Conservation (phyloP, 2,888 invertebrate species). For the Leucophenga maculata region DNA sequence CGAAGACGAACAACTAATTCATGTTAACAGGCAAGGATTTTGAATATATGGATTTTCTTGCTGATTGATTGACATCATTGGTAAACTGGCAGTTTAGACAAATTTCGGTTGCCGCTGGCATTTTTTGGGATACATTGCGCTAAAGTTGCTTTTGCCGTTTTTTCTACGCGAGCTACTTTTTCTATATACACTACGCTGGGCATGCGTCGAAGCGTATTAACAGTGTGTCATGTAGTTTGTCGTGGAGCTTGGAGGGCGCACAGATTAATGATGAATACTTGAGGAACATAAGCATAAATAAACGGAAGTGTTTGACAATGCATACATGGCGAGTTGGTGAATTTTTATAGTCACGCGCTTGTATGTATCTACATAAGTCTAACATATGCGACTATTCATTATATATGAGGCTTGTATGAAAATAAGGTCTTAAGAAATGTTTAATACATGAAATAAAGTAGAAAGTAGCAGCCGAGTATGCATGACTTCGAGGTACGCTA, state of each 20-base stretch:
- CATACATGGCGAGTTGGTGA: background rate
- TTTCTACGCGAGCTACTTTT: background rate
- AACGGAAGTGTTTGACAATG: too few relatives aligned
- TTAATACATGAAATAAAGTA: too few relatives aligned
- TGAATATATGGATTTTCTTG: constrained; percentile 2
- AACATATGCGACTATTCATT: background rate
- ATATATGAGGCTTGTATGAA: background rate
- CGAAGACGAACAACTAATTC: background rate
- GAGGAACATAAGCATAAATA: too few relatives aligned
- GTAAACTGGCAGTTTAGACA: constrained; percentile 47
- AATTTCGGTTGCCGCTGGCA: constrained; percentile 29
- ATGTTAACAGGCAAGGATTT: constrained; percentile 14
- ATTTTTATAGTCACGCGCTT: background rate
- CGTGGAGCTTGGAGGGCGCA: too few relatives aligned
- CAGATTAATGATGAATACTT: too few relatives aligned
- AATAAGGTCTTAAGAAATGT: too few relatives aligned
- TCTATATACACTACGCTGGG: background rate
- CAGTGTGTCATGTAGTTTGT: too few relatives aligned
- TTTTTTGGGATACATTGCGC: background rate
- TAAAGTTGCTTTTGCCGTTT: background rate
- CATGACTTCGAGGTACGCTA: too few relatives aligned
- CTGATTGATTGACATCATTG: constrained; percentile 56
- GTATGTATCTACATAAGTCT: background rate
- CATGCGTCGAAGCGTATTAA: too few relatives aligned
- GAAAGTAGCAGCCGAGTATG: too few relatives aligned